phyloP scores from a whole-genome alignment of 1,140 invertebrate species.

The Pachyrhynchus sulphureomaculatus region DNA sequence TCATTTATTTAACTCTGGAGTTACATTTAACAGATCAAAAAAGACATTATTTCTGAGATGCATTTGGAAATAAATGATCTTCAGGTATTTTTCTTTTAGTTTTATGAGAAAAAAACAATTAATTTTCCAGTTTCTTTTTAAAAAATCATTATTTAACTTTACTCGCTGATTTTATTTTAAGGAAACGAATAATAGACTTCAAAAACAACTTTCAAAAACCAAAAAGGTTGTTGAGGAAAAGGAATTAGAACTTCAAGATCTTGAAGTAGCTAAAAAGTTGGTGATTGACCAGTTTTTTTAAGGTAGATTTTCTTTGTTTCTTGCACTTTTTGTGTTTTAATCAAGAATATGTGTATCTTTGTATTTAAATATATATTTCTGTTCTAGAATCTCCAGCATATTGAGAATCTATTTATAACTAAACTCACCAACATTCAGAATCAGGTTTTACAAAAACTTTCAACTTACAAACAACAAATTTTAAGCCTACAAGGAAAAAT shows the following conservation, averaged over 20 bases:
- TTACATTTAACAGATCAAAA: constrained; percentile 24
- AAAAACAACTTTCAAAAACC: constrained; percentile 20
- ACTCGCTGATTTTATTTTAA: constrained; percentile 26
- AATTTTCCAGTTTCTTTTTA: too few relatives aligned
- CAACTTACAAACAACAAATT: constrained; percentile 13
- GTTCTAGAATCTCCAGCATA: constrained; percentile 26
- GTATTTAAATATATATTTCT: too few relatives aligned
- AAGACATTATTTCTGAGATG: constrained; percentile 32
- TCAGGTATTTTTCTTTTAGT: constrained; percentile 25
- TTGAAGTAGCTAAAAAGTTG: constrained; percentile 10
- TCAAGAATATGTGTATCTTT: too few relatives aligned
- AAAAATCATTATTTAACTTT: too few relatives aligned
- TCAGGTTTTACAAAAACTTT: constrained; percentile 19
- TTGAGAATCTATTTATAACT: constrained; percentile 16
- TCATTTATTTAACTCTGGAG: constrained; percentile 32
- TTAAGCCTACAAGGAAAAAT: constrained; percentile 20
- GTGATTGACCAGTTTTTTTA: constrained; percentile 20
- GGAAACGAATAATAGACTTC: constrained; percentile 19
- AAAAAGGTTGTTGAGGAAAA: constrained; percentile 26
- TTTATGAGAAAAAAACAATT: constrained; percentile 22
- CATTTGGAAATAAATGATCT: constrained; percentile 24
- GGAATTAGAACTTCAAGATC: constrained; percentile 25
- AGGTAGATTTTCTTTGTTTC: constrained; percentile 21
- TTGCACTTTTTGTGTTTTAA: too few relatives aligned
- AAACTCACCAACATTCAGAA: constrained; percentile 21